Percentiles rank a stretch among this genome's conserved stretches.
Conservation (phyloP, 1,140 invertebrate genomes). For the Leptopilina boulardi region DNA sequence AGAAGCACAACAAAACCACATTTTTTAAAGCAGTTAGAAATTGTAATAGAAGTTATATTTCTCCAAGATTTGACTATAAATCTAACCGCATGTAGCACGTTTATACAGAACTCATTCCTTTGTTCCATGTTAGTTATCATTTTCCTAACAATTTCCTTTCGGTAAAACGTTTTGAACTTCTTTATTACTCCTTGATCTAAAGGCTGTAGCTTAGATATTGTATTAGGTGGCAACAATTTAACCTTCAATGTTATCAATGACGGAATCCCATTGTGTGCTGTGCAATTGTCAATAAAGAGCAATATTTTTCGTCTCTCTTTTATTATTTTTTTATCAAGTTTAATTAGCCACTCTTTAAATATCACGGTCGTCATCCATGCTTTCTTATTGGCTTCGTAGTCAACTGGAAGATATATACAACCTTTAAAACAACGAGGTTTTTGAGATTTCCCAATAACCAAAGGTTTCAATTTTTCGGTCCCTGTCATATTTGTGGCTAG, state of each 20-base stretch:
- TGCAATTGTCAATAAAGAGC: slow-evolving; percentile 43
- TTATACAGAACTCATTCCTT: background rate
- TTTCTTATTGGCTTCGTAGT: slow-evolving; percentile 71
- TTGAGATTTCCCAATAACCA: slow-evolving; percentile 74
- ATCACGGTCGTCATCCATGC: slow-evolving; percentile 69
- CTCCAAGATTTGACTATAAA: background rate
- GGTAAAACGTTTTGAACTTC: slow-evolving; percentile 58
- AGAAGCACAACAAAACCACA: background rate
- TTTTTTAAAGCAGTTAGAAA: slow-evolving; percentile 10
- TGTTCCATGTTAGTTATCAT: background rate
- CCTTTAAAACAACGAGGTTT: slow-evolving; percentile 73
- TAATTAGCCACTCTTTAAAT: slow-evolving; percentile 40
- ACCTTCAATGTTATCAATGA: slow-evolving; percentile 65
- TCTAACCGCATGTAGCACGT: background rate
- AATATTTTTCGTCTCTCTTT: slow-evolving; percentile 43
- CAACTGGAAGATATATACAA: slow-evolving; percentile 63
- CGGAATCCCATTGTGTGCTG: slow-evolving; percentile 44
- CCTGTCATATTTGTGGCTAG: slow-evolving; percentile 70
- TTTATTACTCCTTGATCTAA: slow-evolving; percentile 74
- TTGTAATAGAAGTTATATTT: background rate
- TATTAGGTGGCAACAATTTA: slow-evolving; percentile 73
- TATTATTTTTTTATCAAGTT: slow-evolving; percentile 41
- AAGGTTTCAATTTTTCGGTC: slow-evolving; percentile 70
- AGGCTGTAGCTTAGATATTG: slow-evolving; percentile 67
- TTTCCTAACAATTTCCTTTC: background rate